Evolutionary conservation across 2,888 invertebrate species (phyloP).

Genomic region (Pyrochroa serraticornis): DNA sequence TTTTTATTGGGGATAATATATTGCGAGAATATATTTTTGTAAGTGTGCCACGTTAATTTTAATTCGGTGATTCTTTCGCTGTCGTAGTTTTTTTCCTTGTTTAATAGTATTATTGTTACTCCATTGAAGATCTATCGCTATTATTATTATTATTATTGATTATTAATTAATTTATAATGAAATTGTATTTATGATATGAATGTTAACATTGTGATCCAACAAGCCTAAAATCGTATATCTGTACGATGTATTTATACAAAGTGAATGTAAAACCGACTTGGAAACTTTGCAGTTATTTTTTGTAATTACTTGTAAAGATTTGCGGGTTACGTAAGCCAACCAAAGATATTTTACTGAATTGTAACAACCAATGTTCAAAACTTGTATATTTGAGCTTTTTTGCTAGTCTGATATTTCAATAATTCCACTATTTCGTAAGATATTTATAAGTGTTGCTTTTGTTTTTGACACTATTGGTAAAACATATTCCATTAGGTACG

Average conservation of each 20-base stretch:
- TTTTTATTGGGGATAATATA: constrained; percentile 12
- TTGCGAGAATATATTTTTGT: constrained; percentile 20
- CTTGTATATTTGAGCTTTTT: constrained; percentile 19
- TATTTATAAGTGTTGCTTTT: constrained; percentile 27
- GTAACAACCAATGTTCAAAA: constrained; percentile 8
- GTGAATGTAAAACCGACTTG: neutral
- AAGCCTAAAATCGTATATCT: constrained; percentile 18
- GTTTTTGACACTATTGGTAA: constrained; percentile 24
- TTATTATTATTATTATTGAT: constrained; percentile 8
- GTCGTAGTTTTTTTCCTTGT: constrained; percentile 17
- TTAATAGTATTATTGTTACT: constrained; percentile 11
- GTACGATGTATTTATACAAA: neutral
- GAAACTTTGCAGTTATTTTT: neutral
- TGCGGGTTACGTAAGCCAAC: constrained; percentile 12
- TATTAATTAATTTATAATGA: neutral
- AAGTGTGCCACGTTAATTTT: constrained; percentile 16
- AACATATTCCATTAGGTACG: constrained; percentile 34
- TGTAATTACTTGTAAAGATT: constrained; percentile 1
- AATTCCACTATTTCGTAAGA: constrained; percentile 25
- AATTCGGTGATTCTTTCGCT: constrained; percentile 12
- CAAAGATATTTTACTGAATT: constrained; percentile 16
- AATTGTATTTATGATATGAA: constrained; percentile 7
- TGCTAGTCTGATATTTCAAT: constrained; percentile 48
- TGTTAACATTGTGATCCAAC: constrained; percentile 20
- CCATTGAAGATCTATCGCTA: constrained; percentile 13